These are phyloP conservation scores for Cantharis rufa DNA, from an alignment of 2,888 invertebrate genomes.

Conservation along the genomic window DNA sequence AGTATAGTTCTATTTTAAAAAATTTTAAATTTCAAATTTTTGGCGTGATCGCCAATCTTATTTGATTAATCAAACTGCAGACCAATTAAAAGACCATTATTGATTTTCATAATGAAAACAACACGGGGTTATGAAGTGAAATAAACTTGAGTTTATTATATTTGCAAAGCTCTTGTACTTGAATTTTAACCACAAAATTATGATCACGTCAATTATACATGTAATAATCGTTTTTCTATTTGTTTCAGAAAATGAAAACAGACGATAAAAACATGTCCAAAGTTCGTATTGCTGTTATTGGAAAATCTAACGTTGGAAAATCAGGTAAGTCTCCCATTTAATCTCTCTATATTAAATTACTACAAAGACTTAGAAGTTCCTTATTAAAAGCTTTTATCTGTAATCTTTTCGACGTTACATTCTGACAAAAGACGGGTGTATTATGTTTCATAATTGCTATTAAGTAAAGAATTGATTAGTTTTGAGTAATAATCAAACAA, in stretches of 20 bases:
- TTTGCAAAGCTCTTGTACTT: not conserved
- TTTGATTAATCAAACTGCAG: not conserved
- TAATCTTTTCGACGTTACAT: not conserved
- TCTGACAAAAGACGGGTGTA: not conserved
- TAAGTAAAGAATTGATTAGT: not conserved
- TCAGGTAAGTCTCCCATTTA: constrained; percentile 63
- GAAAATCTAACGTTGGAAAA: constrained; percentile 79
- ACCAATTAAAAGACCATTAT: not conserved
- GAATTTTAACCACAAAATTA: not conserved
- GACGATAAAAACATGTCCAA: constrained; percentile 70
- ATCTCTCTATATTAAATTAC: not conserved
- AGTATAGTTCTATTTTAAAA: not conserved
- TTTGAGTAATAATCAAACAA: not conserved
- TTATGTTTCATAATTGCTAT: not conserved
- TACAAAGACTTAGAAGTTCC: not conserved
- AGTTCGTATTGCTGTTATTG: constrained; percentile 75
- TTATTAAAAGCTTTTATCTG: constrained; percentile 4
- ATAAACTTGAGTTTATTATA: not conserved
- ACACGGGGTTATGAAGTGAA: not conserved
- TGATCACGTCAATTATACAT: not conserved
- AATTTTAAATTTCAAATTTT: constrained; percentile 14
- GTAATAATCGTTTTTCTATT: not conserved
- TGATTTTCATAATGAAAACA: not conserved
- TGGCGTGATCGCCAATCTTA: constrained; percentile 5
- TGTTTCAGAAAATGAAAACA: constrained; percentile 59